Conservation (phyloP, 2,888 invertebrate genomes). For the Hedychridium roseum region DNA sequence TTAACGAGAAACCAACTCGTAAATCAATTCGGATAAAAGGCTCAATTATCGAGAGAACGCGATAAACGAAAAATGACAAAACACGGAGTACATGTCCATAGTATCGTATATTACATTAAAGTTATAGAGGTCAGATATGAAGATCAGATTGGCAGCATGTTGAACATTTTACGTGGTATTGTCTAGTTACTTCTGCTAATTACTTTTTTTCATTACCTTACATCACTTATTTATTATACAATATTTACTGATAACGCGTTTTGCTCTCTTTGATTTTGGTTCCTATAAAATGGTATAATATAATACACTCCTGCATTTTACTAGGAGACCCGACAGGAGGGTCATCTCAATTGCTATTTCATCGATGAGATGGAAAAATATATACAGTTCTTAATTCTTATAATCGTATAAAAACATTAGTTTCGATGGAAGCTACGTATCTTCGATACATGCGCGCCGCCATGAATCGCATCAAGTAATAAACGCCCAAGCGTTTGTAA, state of each 20-base stretch:
- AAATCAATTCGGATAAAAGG: too few relatives aligned
- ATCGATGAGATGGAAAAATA: slow-evolving; percentile 27
- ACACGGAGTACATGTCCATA: too few relatives aligned
- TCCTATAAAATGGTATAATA: slow-evolving; percentile 33
- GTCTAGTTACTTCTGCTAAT: slow-evolving; percentile 39
- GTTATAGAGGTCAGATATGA: too few relatives aligned
- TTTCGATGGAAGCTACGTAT: slow-evolving; percentile 26
- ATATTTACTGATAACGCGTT: slow-evolving; percentile 28
- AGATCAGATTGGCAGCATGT: slow-evolving; percentile 55
- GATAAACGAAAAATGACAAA: too few relatives aligned
- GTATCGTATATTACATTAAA: too few relatives aligned
- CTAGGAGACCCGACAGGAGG: too few relatives aligned
- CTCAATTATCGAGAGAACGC: too few relatives aligned
- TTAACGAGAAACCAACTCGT: too few relatives aligned
- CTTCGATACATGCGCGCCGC: too few relatives aligned
- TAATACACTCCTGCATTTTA: too few relatives aligned
- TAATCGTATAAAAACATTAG: slow-evolving; percentile 39
- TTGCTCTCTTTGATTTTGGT: slow-evolving; percentile 40
- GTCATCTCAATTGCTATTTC: slow-evolving; percentile 18
- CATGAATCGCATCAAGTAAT: slow-evolving; percentile 10
- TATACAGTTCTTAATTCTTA: slow-evolving; percentile 32
- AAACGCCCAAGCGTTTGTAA: slow-evolving; percentile 5
- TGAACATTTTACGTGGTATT: slow-evolving; percentile 52
- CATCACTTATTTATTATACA: slow-evolving; percentile 25
- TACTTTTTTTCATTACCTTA: slow-evolving; percentile 11